Evolutionary conservation across 53 echinoderm and acorn worm species (phyloP), one percentile per base, ranked within the genome.

Genomic region (Crossaster papposus): DNA sequence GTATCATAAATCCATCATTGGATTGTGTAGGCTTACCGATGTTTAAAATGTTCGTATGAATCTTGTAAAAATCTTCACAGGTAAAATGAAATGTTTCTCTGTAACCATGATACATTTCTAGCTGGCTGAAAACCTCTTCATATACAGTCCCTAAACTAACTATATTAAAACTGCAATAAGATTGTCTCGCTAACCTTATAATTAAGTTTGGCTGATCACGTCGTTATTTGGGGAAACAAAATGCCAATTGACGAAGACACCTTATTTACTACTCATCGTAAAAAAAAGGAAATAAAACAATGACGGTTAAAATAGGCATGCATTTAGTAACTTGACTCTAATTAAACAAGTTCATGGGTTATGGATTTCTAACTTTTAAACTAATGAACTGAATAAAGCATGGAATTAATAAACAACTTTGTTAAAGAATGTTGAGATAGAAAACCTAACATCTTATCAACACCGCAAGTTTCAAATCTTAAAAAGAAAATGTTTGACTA

Each of bases 401-500:
- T 18, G 22, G 22, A 68, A 68, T 26, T 68, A 68, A 68, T 28
- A 26, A 24, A 2, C 68, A 28, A 44, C 44, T 44, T 5, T 44
- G 5, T 68, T 26, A 10, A 24, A 28, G 28, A 68, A n/a, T n/a
- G 68, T 24, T 68, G 28, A 18, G 62, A 54, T 11, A 14, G 44
- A 44, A 44, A 44, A 0, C n/a, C n/a, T n/a, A 62, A 62, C 2
- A 62, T 62, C 24, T 28, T 23, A n/a, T 70, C 24, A 70, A 26
- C 70, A 70, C 70, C 70, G 70, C 70, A 70, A 70, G 70, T 70
- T 70, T 70, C 31, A n/a, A 30, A 70, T 13, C 70, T 26, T 70
- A 62, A 62, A 44, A 44, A 38, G 7, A 38, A 38, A 38, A 62
- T 9, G 23, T 62, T 23, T 20, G 23, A 20, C 62, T 18, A 62